Evolutionary conservation across 2,888 invertebrate genomes (phyloP), one percentile per base, ranked within the genome.

Genomic region (Aquatica leii): DNA sequence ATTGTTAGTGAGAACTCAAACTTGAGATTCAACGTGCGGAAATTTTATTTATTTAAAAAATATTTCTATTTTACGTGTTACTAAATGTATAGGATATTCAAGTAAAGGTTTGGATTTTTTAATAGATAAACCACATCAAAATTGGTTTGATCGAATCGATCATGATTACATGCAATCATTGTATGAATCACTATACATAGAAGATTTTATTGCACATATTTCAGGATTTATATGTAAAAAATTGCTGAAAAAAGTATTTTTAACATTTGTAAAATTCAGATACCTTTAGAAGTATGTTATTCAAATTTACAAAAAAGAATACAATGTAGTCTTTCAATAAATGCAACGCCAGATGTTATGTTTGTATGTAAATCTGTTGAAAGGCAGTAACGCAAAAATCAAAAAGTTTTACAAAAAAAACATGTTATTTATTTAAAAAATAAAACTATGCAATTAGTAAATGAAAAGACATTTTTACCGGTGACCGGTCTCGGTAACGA

Each of bases 41-140:
- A 37, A 37, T 37, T 37, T 11, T 37, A 37, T 37, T 37, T 11
- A 37, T 37, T 37, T 37, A 15, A 12, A 50, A 6, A 59, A 53
- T 34, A 72, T 74, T 77, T 15, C 77, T 65, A 37, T 37, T 37
- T 12, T 37, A 3, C 11, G 12, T 37, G 37, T 37, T 37, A n/a
- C n/a, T n/a, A n/a, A n/a, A n/a, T n/a, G n/a, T n/a, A n/a, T n/a
- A n/a, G n/a, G n/a, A n/a, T n/a, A n/a, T 31, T 31, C 31, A 31
- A 31, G 9, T 6, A 31, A 31, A 31, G 31, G 4, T 31, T 31
- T 31, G 31, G 9, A n/a, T n/a, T 31, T 31, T 31, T 31, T 31
- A 31, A 31, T 31, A 31, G 31, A 31, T 31, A 9, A 31, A 31
- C 31, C 31, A 31, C 9, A 9, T 9, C 31, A 31, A 31, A 31